Base-by-base conservation (phyloP, 2,888 invertebrate species). In the Megamerina dolium region DNA sequence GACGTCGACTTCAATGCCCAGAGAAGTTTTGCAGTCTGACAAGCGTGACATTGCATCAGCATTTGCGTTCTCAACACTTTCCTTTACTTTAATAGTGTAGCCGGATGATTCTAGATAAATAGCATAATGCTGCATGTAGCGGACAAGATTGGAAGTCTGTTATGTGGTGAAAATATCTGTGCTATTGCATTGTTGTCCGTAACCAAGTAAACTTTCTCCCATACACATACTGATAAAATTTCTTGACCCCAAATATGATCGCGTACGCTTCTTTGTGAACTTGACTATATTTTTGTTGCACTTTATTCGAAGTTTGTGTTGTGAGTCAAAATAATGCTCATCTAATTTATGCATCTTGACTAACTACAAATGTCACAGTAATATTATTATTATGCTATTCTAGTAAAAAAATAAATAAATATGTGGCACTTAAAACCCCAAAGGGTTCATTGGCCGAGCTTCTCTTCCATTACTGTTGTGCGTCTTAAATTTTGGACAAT, bases 241-340 rank as follows among this genome's bases (percentile, higher is more conserved):
- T n/a, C n/a, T n/a, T n/a, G n/a, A 71, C 54, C 2, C 60, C 66
- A 43, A 53, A 73, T 16, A 66, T 51, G 6, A 71, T 53, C 4
- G 60, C 58, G 9, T 65, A 55, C 1, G 63, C 68, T 52, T 60
- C 57, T 10, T 27, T 35, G 30, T 53, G 48, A 1, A 50, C 32
- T 37, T 54, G 51, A 8, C 43, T 49, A 20, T 53, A 53, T 3
- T 41, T 30, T 21, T 51, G 49, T 19, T 55, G 52, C 8, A 32
- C 35, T 3, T 16, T 20, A 52, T 3, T 29, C n/a, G n/a, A n/a
- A n/a, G n/a, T n/a, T n/a, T n/a, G n/a, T n/a, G n/a, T n/a, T n/a
- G n/a, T n/a, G n/a, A n/a, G n/a, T n/a, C n/a, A n/a, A n/a, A n/a
- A n/a, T n/a, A n/a, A n/a, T n/a, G n/a, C n/a, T n/a, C n/a, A n/a